Percentiles rank a stretch among this genome's conserved stretches.
These are phyloP conservation scores for Craterocephalus amniculus DNA, from an alignment of 2,797 vertebrate species.

Conservation along the genomic window DNA sequence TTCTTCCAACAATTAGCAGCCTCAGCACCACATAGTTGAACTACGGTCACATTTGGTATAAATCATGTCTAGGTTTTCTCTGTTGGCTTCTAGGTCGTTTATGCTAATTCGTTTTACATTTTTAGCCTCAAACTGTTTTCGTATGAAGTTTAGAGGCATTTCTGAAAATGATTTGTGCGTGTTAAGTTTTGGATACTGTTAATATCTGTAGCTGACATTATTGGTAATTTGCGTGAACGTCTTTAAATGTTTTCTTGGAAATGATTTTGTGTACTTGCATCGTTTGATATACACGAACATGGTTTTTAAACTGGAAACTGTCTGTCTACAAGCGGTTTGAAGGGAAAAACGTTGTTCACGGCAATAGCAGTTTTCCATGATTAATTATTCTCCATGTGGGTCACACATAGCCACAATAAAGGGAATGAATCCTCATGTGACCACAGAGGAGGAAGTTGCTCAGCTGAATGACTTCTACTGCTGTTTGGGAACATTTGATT, in stretches of 20 bases:
- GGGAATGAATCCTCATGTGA: conserved; percentile 75
- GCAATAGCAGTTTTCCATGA: conserved; percentile 57
- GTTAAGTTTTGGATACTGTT: too few relatives aligned
- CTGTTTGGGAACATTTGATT: conserved; percentile 70
- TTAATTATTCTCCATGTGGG: conserved; percentile 35
- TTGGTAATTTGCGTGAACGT: not conserved
- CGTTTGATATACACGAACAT: not conserved
- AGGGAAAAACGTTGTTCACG: not conserved
- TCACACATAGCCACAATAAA: conserved; percentile 38
- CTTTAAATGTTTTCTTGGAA: not conserved
- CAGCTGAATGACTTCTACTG: conserved; percentile 51
- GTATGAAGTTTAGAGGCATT: conserved; percentile 1
- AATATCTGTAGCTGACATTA: conserved; percentile 2
- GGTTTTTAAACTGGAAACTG: conserved; percentile 14
- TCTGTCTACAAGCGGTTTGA: not conserved
- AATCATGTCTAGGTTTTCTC: not conserved
- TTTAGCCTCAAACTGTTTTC: not conserved
- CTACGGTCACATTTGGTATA: conserved; percentile 8
- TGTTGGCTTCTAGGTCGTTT: not conserved
- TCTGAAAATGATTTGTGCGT: not conserved
- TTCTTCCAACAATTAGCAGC: conserved; percentile 16
- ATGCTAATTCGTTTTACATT: not conserved
- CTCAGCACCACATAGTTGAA: not conserved
- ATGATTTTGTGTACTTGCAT: not conserved
- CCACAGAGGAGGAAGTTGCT: conserved; percentile 69